Evolutionary conservation across 2,113 vertebrate genomes (phyloP).

Genomic region (Synodontis membranacea): DNA sequence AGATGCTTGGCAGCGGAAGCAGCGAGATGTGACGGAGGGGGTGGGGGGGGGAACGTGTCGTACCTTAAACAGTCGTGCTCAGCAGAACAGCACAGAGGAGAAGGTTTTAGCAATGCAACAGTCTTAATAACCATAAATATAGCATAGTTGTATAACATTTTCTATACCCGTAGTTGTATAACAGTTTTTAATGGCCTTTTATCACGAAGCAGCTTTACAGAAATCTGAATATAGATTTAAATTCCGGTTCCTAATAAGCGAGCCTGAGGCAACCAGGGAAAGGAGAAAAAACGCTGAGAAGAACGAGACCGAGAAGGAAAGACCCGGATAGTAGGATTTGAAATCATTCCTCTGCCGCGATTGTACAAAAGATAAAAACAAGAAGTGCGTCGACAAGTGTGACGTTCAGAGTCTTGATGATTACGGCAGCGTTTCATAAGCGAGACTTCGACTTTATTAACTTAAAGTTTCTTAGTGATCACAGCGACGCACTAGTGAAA

Average conservation of each 20-base stretch:
- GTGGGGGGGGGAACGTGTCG: conserved; percentile 46
- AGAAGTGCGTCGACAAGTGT: background rate
- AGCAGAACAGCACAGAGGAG: conserved; percentile 29
- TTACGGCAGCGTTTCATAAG: background rate
- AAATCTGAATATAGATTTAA: background rate
- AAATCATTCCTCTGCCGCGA: background rate
- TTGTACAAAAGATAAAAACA: background rate
- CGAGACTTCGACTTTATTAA: background rate
- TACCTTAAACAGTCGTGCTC: conserved; percentile 44
- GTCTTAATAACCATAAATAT: conserved; percentile 19
- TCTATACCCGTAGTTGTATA: background rate
- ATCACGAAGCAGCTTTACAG: background rate
- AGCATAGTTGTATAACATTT: background rate
- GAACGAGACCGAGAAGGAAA: background rate
- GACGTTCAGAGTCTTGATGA: background rate
- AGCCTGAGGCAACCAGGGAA: background rate
- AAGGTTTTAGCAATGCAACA: background rate
- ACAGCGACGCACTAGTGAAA: background rate
- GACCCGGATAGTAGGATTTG: background rate
- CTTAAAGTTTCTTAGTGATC: background rate
- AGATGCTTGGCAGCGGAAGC: conserved; percentile 20
- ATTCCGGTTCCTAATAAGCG: background rate
- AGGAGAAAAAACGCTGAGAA: background rate
- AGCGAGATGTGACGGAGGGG: conserved; percentile 46
- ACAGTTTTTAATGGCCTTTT: too few species aligned